Percentiles rank a stretch among this genome's conserved stretches.
These are phyloP conservation scores for Chionis minor DNA, from an alignment of 2,113 vertebrate species.

Conservation along the genomic window DNA sequence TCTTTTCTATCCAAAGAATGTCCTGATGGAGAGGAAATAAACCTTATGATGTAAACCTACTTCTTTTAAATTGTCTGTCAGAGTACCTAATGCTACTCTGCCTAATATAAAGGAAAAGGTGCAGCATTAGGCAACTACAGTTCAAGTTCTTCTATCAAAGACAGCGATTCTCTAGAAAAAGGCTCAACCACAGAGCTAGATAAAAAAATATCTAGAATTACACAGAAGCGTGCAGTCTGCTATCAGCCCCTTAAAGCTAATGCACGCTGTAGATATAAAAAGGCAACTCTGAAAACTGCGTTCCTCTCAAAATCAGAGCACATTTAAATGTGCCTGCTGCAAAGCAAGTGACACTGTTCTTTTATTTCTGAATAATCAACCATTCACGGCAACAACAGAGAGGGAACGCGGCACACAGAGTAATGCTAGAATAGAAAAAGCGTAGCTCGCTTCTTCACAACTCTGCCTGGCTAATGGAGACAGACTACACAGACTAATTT, in stretches of 20 bases:
- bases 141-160: not conserved
- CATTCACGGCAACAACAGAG: rapidly evolving
- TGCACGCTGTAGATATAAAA: rapidly evolving
- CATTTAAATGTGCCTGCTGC: not conserved
- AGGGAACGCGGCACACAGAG: not conserved
- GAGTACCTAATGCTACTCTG: not conserved
- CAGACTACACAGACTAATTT: not conserved
- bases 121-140: not conserved
- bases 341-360: not conserved
- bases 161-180: not conserved
- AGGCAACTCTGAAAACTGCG: not conserved
- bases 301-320: not conserved
- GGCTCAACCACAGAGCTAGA: not conserved
- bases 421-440: not conserved
- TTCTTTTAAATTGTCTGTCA: not conserved
- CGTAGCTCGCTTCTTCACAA: not conserved
- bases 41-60: not conserved
- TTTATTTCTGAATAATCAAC: not conserved
- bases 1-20: not conserved
- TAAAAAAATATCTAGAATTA: not conserved
- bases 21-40: not conserved
- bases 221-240: not conserved
- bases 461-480: not conserved
- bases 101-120: not conserved
- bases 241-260: not conserved